A percentile compares a stretch with the other conserved stretches of the same genome.
These are phyloP conservation scores for Scolanthus callimorphus DNA, from an alignment of 92 coral and sea anemone genomes.

Conservation along the genomic window DNA sequence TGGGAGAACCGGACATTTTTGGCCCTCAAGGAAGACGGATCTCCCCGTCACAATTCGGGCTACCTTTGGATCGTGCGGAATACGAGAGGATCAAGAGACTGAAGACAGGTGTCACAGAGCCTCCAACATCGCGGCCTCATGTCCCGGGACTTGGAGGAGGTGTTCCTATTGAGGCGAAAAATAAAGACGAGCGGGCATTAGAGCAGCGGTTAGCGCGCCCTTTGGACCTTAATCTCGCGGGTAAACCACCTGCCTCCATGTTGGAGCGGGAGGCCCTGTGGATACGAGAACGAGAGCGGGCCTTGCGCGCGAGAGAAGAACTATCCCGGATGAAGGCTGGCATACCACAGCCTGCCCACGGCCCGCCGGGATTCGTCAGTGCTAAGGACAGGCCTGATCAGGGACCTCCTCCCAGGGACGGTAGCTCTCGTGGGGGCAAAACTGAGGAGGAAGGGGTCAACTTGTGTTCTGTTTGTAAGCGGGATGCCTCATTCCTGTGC, in stretches of 20 bases:
- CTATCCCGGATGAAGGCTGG: constrained; percentile 51
- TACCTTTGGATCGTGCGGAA: constrained; percentile 59
- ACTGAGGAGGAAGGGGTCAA: constrained; percentile 63
- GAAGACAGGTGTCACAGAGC: constrained; percentile 28
- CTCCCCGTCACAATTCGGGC: constrained; percentile 58
- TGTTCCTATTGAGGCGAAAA: constrained; percentile 17
- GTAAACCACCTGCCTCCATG: constrained; percentile 18
- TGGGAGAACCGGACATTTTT: constrained; percentile 65
- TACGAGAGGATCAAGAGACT: constrained; percentile 73
- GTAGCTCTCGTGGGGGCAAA: constrained; percentile 31
- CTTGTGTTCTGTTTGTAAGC: constrained; percentile 79
- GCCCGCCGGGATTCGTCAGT: constrained; percentile 52
- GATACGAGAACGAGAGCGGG: constrained; percentile 76
- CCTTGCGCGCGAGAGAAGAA: constrained; percentile 54
- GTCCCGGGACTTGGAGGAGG: constrained; percentile 12
- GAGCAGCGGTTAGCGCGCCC: constrained; percentile 35
- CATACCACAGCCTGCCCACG: constrained; percentile 20
- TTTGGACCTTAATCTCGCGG: constrained; percentile 43
- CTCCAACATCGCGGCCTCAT: constrained; percentile 26
- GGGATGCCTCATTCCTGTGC: constrained; percentile 97
- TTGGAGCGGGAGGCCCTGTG: constrained; percentile 71
- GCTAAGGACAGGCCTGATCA: constrained; percentile 60
- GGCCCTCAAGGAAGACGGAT: constrained; percentile 45
- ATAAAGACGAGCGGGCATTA: constrained; percentile 42
- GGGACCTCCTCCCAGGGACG: constrained; percentile 47